A percentile compares a stretch with the other conserved stretches of the same genome.
phyloP scores from a whole-genome alignment of 2,888 invertebrate species.

The Pyrrhia umbra region DNA sequence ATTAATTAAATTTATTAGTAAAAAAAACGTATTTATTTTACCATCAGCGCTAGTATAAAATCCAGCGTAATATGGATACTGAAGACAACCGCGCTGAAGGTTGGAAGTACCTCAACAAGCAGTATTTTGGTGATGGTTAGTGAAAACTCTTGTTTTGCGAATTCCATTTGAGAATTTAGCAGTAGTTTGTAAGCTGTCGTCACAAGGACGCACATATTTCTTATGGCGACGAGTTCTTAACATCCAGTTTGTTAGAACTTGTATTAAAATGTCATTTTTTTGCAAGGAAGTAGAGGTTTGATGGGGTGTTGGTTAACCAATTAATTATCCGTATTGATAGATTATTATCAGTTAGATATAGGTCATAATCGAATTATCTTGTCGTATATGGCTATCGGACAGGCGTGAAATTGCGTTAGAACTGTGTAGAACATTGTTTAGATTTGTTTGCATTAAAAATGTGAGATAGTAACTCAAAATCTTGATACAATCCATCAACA shows the following conservation, averaged over 20 bases:
- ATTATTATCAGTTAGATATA: slow-evolving; percentile 49
- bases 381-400: slow-evolving; percentile 22
- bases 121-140: slow-evolving; percentile 88
- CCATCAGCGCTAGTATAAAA: slow-evolving; percentile 40
- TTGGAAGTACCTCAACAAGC: slow-evolving; percentile 88
- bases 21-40: slow-evolving; percentile 48
- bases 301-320: slow-evolving; percentile 12
- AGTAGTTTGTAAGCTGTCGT: slow-evolving; percentile 65
- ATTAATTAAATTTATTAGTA: slow-evolving; percentile 56
- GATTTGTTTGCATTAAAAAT: not conserved
- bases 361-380: slow-evolving; percentile 30
- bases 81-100: slow-evolving; percentile 87
- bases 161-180: slow-evolving; percentile 64
- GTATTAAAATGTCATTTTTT: slow-evolving; percentile 8
- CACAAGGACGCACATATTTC: slow-evolving; percentile 66
- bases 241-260: slow-evolving; percentile 26
- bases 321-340: slow-evolving; percentile 14
- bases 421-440: slow-evolving; percentile 16
- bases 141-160: slow-evolving; percentile 65
- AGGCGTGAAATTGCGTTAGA: slow-evolving; percentile 23
- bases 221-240: slow-evolving; percentile 37
- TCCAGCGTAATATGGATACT: slow-evolving; percentile 71
- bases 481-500: not conserved
- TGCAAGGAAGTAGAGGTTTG: not conserved
- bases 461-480: not conserved